These are phyloP conservation scores for Patella pellucida DNA, from an alignment of 2,888 invertebrate species.

Conservation along the genomic window DNA sequence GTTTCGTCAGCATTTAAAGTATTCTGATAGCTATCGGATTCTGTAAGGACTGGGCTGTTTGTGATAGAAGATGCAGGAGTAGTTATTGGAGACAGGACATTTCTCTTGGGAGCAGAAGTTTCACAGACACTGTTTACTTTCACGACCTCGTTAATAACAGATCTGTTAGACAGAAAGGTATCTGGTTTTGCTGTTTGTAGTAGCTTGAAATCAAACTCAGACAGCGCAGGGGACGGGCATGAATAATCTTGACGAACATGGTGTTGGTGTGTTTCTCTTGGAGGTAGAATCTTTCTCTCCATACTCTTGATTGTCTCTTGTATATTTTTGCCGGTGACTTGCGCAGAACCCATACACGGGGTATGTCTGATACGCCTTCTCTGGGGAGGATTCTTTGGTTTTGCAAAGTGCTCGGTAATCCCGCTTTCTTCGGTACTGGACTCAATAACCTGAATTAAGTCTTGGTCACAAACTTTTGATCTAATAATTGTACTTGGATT, in stretches of 20 bases:
- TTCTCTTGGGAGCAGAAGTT: too few species aligned
- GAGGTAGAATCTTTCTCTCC: background rate
- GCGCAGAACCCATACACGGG: slow-evolving; percentile 10
- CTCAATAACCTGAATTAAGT: background rate
- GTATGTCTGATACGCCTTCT: slow-evolving; percentile 16
- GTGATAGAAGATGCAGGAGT: too few species aligned
- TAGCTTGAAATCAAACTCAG: slow-evolving; percentile 48
- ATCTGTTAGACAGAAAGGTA: background rate
- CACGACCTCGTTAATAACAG: too few species aligned
- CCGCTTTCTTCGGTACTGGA: background rate
- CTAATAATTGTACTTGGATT: too few species aligned
- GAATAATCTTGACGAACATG: slow-evolving; percentile 2
- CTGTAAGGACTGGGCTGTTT: too few species aligned
- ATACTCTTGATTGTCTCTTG: slow-evolving; percentile 3
- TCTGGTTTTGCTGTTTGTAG: slow-evolving; percentile 31
- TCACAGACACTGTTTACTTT: too few species aligned
- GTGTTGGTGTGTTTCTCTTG: background rate
- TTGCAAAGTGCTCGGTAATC: background rate
- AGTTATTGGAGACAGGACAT: too few species aligned
- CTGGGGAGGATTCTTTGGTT: slow-evolving; percentile 11
- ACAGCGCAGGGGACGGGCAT: slow-evolving; percentile 31
- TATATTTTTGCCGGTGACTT: background rate
- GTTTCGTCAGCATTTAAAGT: too few species aligned
- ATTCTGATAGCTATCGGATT: too few species aligned
- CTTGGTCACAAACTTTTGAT: too few species aligned